Base-by-base conservation (phyloP, 1,140 invertebrate species). In the Pseudomyrmex flavicornis region DNA sequence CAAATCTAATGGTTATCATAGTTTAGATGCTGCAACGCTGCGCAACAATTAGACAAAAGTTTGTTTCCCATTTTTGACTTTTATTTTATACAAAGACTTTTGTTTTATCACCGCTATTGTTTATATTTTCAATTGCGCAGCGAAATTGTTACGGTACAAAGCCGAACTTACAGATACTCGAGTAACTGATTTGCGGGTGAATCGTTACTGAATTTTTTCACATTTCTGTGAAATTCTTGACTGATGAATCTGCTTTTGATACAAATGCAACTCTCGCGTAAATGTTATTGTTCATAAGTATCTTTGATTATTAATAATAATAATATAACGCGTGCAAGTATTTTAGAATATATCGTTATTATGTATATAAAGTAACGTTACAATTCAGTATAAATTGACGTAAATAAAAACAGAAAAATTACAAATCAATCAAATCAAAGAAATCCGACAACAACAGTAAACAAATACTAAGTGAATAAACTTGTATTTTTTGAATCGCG, bases 91-190 rank as follows among this genome's bases (percentile, higher is more conserved):
- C 58, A 20, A 50, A 48, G 17, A 0, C n/a, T 61, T 70, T 52
- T 48, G 13, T 61, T 74, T 77, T 22, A 46, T 68, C 62, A 12
- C 5, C 2, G 22, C 50, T n/a, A 54, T 35, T 70, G 50, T 70
- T 54, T 54, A 26, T 15, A 70, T 70, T 35, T 70, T 70, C 22
- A 35, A 46, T 54, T 15, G 9, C 22, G 22, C 22, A 48, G 58
- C 69, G 15, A 15, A 69, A 58, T 69, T 70, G 68, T 79, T 68
- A 20, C 35, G 35, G n/a, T 72, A 68, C 35, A 58, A 48, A 69
- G 7, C 26, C 12, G 26, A 10, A 50, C 7, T 35, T 76, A 52
- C 44, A 15, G 35, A 46, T 10, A 56, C 46, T 8, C 1, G 9
- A 0, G 13, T 44, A 69, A 68, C 8, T 79, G 54, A 79, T 79